Base-by-base conservation (phyloP, 2,888 invertebrate species). In the Scelioninae gen. 1 region DNA sequence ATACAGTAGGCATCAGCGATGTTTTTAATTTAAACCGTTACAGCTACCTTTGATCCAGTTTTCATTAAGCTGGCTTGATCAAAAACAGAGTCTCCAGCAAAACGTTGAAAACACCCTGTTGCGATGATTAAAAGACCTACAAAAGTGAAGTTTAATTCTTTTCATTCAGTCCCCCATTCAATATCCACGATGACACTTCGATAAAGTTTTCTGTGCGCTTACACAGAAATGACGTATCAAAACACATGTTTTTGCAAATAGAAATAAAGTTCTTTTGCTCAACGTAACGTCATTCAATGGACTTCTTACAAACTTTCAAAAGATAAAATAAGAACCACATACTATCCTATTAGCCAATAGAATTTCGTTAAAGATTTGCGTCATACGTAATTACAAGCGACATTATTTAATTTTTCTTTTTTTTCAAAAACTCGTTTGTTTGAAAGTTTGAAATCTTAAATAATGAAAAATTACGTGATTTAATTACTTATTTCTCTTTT, bases 71-170 rank as follows among this genome's bases (percentile, higher is more conserved):
- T 40, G 68, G 63, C 55, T 74, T 80, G 68, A 80, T 80, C 80
- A 74, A 80, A 79, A 80, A 74, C 74, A 78, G 60, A 51, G 56
- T 79, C 53, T 13, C 49, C 47, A 55, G 62, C 68, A 62, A 74
- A 80, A 62, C 68, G 74, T 32, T 60, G 56, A 68, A 80, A 74
- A 74, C 68, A 55, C 34, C 56, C 72, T 55, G 31, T 68, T 32
- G 53, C 43, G 49, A 68, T 80, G 80, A 80, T 80, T 80, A 80
- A 80, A 80, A 72, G 74, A 68, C 74, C 80, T 62, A 74, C 74
- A 68, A 60, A 80, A 74, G 80, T 80, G 51, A 72, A 79, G 72
- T 79, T 80, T 80, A 55, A 68, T 80, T 80, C 74, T 80, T 80
- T 68, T 72, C 55, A 47, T 60, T 77, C 60, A 34, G 15, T 0